These are phyloP conservation scores for Spisula subtruncata DNA, from an alignment of 2,888 invertebrate species.

Conservation along the genomic window DNA sequence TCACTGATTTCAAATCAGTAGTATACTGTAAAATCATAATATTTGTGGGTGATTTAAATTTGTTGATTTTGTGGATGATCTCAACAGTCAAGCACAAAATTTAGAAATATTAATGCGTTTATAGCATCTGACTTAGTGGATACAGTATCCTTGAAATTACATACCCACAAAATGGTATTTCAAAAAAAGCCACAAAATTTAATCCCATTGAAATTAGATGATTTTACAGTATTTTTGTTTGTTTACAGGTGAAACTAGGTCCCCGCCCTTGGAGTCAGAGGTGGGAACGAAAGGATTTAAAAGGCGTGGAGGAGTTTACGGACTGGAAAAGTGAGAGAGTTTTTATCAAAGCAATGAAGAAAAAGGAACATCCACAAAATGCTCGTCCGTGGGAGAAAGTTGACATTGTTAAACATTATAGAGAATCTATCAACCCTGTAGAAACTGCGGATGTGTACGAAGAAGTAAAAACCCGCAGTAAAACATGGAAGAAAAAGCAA, in stretches of 20 bases:
- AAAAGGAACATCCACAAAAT: slow-evolving; percentile 86
- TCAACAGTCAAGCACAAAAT: too few relatives aligned
- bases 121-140: too few relatives aligned
- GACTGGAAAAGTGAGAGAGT: slow-evolving; percentile 73
- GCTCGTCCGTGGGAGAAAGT: slow-evolving; percentile 94
- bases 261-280: slow-evolving; percentile 95
- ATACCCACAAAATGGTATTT: too few relatives aligned
- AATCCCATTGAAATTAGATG: too few relatives aligned
- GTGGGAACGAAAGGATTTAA: slow-evolving; percentile 90
- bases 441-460: slow-evolving; percentile 53
- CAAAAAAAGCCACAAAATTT: too few relatives aligned
- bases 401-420: slow-evolving; percentile 92
- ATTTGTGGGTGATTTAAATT: too few relatives aligned
- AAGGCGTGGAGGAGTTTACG: slow-evolving; percentile 81
- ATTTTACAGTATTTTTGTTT: too few relatives aligned
- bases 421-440: slow-evolving; percentile 59
- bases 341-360: slow-evolving; percentile 77
- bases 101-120: too few relatives aligned
- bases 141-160: too few relatives aligned
- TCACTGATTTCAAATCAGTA: too few relatives aligned
- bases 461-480: slow-evolving; percentile 44
- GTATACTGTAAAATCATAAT: too few relatives aligned
- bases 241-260: slow-evolving; percentile 89
- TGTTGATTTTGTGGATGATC: too few relatives aligned
- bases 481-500: slow-evolving; percentile 45